Percentiles rank a stretch among this genome's conserved stretches.
Evolutionary conservation across 2,797 vertebrate genomes (phyloP).

Genomic region (Pangasius mekongensis): DNA sequence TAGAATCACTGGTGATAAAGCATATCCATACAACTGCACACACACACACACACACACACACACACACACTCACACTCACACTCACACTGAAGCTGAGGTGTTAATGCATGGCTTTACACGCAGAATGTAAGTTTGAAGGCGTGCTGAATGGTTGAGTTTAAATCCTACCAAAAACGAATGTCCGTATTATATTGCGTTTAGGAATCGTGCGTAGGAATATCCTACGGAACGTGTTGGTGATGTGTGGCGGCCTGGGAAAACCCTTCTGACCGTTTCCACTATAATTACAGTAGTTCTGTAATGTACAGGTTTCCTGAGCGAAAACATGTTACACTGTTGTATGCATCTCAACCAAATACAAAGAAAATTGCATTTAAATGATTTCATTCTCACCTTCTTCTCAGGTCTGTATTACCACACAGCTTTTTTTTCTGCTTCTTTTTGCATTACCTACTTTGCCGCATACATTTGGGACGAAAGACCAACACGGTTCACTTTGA

Average conservation of each 20-base stretch:
- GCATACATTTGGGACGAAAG: not conserved
- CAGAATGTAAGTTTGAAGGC: not conserved
- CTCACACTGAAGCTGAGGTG: constrained; percentile 11
- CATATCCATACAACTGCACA: constrained; percentile 16
- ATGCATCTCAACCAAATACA: not conserved
- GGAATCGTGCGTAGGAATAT: not conserved
- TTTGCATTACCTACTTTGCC: not conserved
- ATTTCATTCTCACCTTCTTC: not conserved
- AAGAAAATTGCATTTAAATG: not conserved
- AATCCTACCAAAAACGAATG: not conserved
- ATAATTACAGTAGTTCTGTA: not conserved
- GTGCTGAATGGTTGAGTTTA: not conserved
- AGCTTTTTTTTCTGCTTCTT: not conserved
- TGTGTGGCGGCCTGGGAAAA: not conserved
- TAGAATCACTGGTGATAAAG: constrained; percentile 41
- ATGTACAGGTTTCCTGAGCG: no score
- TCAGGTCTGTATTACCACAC: not conserved
- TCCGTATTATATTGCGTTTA: not conserved
- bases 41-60: constrained; percentile 25
- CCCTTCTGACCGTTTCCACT: not conserved
- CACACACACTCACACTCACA: constrained; percentile 20
- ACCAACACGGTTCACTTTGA: not conserved
- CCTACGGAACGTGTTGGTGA: not conserved
- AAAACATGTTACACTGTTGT: not conserved
- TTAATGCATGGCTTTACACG: constrained; percentile 16